Percentiles rank a stretch among this genome's conserved stretches.
These are phyloP conservation scores for Mungos mungo DNA, from an alignment of 2,113 vertebrate species.

Conservation along the genomic window DNA sequence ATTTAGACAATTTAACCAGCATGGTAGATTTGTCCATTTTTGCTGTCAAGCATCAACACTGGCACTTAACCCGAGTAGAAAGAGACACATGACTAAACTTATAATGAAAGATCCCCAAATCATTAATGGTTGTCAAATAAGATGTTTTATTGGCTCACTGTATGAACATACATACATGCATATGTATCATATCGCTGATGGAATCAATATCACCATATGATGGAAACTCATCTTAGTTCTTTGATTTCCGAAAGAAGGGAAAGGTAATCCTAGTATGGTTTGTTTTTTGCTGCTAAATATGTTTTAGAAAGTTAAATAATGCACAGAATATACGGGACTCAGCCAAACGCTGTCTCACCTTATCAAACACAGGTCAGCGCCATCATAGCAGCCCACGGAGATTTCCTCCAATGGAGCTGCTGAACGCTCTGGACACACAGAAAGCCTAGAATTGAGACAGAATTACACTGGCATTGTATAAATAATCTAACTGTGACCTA, in stretches of 20 bases:
- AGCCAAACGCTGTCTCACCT: conserved; percentile 88
- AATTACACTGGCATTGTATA: conserved; percentile 97
- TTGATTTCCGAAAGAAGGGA: conserved; percentile 75
- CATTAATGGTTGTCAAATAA: conserved; percentile 69
- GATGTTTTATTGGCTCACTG: conserved; percentile 54
- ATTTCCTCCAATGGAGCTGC: conserved; percentile 89
- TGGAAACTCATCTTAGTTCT: conserved; percentile 25
- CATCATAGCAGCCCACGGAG: conserved; percentile 88
- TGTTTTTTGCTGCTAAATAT: conserved; percentile 83
- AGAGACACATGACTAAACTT: conserved; percentile 82
- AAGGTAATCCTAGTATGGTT: conserved; percentile 79
- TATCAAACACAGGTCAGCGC: conserved; percentile 94
- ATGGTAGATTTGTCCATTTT: conserved; percentile 86
- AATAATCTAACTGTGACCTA: conserved; percentile 98
- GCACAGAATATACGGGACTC: conserved; percentile 86
- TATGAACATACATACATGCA: conserved; percentile 36
- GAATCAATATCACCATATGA: conserved; percentile 29
- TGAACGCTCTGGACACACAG: conserved; percentile 89
- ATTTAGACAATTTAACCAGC: conserved; percentile 89
- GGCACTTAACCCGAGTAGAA: conserved; percentile 84
- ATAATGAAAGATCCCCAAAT: conserved; percentile 79
- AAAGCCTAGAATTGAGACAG: conserved; percentile 93
- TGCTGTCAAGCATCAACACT: conserved; percentile 84
- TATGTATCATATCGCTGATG: conserved; percentile 37
- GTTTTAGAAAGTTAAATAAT: conserved; percentile 86